phyloP scores from a whole-genome alignment of 2,888 invertebrate genomes.

The Noctua pronuba region DNA sequence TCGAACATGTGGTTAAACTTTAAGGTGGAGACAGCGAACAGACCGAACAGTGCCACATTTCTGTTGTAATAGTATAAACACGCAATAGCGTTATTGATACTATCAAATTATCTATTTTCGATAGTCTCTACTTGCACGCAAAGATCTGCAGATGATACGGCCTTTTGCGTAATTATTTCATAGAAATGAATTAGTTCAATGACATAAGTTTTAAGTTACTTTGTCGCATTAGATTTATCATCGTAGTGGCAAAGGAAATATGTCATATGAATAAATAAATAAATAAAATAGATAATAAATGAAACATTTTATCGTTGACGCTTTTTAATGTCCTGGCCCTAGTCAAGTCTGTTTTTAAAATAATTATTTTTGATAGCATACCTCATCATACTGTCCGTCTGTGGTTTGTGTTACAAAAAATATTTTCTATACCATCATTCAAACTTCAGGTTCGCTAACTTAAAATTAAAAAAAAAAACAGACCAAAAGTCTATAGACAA shows the following conservation, averaged over 20 bases:
- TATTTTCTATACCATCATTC: not conserved
- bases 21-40: constrained; percentile 37
- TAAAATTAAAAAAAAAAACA: too few species aligned
- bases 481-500: too few species aligned
- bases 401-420: not conserved
- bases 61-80: constrained; percentile 26
- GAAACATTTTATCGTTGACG: not conserved
- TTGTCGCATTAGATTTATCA: too few species aligned
- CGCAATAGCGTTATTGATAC: constrained; percentile 19
- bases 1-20: constrained; percentile 35
- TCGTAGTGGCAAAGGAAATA: too few species aligned
- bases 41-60: constrained; percentile 31
- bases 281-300: too few species aligned
- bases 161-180: constrained; percentile 11
- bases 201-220: too few species aligned
- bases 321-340: not conserved
- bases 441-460: not conserved
- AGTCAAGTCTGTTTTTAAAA: not conserved
- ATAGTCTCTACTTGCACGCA: constrained; percentile 42
- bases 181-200: constrained; percentile 20
- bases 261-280: too few species aligned
- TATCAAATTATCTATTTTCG: constrained; percentile 27
- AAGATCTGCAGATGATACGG: constrained; percentile 32
- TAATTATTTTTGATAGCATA: not conserved
- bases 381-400: not conserved